A percentile compares a stretch with the other conserved stretches of the same genome.
phyloP scores from a whole-genome alignment of 1,140 invertebrate species.

The Drosophila hydei region DNA sequence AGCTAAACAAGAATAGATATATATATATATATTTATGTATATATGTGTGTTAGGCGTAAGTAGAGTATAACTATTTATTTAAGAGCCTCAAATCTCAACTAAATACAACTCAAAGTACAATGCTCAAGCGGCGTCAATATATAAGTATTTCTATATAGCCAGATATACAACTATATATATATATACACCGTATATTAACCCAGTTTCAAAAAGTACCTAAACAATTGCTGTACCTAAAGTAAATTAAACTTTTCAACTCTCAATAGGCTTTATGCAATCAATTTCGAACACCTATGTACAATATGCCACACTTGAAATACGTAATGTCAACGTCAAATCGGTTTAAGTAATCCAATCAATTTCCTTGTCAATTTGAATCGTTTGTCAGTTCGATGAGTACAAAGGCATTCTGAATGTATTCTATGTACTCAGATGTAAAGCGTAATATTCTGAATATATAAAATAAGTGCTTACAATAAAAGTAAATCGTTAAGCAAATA shows the following conservation, averaged over 20 bases:
- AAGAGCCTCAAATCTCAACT: constrained; percentile 40
- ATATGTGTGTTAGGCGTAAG: constrained; percentile 26
- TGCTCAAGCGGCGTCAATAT: constrained; percentile 57
- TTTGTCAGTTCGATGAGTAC: constrained; percentile 31
- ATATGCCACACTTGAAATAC: constrained; percentile 23
- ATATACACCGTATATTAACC: constrained; percentile 23
- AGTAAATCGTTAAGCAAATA: constrained; percentile 12
- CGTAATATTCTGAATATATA: constrained; percentile 74
- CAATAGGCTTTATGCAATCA: neutral
- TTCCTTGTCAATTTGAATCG: constrained; percentile 58
- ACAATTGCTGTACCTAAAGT: constrained; percentile 28
- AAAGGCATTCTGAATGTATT: constrained; percentile 41
- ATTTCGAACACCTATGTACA: neutral
- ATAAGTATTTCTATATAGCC: constrained; percentile 14
- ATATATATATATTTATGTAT: constrained; percentile 12
- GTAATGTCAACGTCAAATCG: constrained; percentile 28
- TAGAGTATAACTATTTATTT: neutral
- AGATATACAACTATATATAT: constrained; percentile 19
- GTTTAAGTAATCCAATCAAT: constrained; percentile 39
- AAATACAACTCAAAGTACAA: constrained; percentile 66
- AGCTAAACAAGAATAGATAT: neutral
- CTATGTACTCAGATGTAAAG: constrained; percentile 54
- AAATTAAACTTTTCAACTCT: constrained; percentile 19
- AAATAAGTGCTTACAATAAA: constrained; percentile 22
- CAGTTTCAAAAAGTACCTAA: constrained; percentile 61